A percentile compares a stretch with the other conserved stretches of the same genome.
phyloP scores from a whole-genome alignment of 2,888 invertebrate genomes.

The Meloe dianella region DNA sequence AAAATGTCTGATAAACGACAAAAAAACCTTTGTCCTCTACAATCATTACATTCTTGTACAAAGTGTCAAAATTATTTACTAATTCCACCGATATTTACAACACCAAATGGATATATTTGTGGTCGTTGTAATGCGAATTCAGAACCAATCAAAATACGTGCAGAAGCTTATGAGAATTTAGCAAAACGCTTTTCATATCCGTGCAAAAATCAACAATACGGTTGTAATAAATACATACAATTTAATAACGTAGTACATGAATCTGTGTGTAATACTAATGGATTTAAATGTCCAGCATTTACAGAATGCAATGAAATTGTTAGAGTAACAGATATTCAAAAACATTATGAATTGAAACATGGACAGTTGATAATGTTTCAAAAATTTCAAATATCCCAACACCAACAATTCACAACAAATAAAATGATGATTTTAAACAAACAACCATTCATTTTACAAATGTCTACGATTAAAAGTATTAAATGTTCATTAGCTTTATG shows the following conservation, averaged over 20 bases:
- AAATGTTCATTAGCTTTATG: background rate
- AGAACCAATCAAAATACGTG: background rate
- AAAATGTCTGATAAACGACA: background rate
- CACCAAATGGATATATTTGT: conserved; percentile 14
- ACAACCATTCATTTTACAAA: background rate
- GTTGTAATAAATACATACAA: conserved; percentile 34
- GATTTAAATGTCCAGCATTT: conserved; percentile 34
- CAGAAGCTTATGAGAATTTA: conserved; percentile 34
- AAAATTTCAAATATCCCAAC: conserved; percentile 23
- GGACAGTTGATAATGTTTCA: conserved; percentile 29
- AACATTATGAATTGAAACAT: conserved; percentile 36
- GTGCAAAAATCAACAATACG: conserved; percentile 36
- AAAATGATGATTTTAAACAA: background rate
- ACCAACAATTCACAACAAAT: conserved; percentile 15
- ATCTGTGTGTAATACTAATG: conserved; percentile 33
- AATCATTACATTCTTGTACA: background rate
- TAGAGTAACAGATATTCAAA: conserved; percentile 27
- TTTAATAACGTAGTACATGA: conserved; percentile 39
- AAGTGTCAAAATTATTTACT: conserved; percentile 5
- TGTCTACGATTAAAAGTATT: background rate
- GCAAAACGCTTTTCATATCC: conserved; percentile 38
- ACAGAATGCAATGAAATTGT: conserved; percentile 34
- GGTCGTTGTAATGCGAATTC: background rate
- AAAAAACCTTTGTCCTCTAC: background rate
- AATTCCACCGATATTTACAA: background rate